A percentile compares a stretch with the other conserved stretches of the same genome.
phyloP scores from a whole-genome alignment of 2,888 invertebrate species.

The Gonocerus acuteangulatus region DNA sequence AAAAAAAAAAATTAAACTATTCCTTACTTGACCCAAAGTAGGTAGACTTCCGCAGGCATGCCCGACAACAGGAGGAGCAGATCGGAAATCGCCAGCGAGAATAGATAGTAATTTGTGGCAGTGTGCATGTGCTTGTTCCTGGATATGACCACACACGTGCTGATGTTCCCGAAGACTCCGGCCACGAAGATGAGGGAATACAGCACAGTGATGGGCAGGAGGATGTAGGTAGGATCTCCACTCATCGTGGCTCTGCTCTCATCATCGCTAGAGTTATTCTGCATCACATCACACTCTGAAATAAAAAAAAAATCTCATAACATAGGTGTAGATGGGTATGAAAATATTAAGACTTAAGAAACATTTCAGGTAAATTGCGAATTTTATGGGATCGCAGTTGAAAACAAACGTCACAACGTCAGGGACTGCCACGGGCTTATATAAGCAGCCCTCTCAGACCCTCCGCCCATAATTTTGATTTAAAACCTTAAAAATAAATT shows the following conservation, averaged over 20 bases:
- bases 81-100: constrained; percentile 71
- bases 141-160: constrained; percentile 70
- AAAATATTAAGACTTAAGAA: no score
- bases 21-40: constrained; percentile 57
- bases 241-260: background rate
- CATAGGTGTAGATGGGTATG: no score
- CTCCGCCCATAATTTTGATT: no score
- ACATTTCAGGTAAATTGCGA: no score
- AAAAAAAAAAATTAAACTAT: no score
- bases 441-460: no score
- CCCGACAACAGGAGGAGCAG: constrained; percentile 65
- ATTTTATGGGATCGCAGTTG: no score
- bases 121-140: constrained; percentile 74
- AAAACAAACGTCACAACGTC: no score
- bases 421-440: no score
- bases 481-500: no score
- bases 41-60: constrained; percentile 69
- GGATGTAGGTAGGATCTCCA: constrained; percentile 52
- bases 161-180: constrained; percentile 69
- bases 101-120: constrained; percentile 74
- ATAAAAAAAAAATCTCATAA: no score
- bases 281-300: no score
- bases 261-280: background rate
- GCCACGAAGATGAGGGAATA: constrained; percentile 63
- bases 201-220: constrained; percentile 59